These are phyloP conservation scores for Oligia strigilis DNA, from an alignment of 2,888 invertebrate genomes.

Conservation along the genomic window DNA sequence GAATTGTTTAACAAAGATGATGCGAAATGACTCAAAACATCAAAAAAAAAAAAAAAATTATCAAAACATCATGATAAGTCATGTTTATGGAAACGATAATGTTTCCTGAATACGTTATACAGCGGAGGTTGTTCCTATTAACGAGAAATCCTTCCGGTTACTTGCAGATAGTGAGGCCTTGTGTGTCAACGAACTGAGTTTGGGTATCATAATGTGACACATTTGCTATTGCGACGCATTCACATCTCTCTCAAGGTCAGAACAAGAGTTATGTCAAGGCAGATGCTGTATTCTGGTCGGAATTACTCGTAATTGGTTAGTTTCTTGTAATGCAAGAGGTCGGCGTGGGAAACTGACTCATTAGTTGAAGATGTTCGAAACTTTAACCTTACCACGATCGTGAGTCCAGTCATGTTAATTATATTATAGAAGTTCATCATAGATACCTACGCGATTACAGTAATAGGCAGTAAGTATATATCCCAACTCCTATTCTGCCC, in stretches of 20 bases:
- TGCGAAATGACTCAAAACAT: slow-evolving; percentile 38
- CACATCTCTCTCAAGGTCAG: slow-evolving; percentile 55
- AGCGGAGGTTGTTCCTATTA: slow-evolving; percentile 63
- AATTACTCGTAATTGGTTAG: slow-evolving; percentile 42
- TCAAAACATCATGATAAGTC: slow-evolving; percentile 37
- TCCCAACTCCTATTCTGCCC: not conserved
- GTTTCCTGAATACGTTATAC: slow-evolving; percentile 60
- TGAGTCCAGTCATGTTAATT: not conserved
- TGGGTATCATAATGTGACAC: slow-evolving; percentile 53
- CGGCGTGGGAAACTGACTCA: slow-evolving; percentile 40
- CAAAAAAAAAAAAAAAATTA: too few relatives aligned
- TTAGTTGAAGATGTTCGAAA: slow-evolving; percentile 32
- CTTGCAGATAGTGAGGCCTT: slow-evolving; percentile 64
- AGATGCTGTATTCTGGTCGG: slow-evolving; percentile 32
- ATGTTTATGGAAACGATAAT: slow-evolving; percentile 39
- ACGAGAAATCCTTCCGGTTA: slow-evolving; percentile 66
- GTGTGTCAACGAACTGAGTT: slow-evolving; percentile 63
- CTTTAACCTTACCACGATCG: slow-evolving; percentile 5
- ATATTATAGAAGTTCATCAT: not conserved
- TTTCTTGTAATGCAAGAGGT: slow-evolving; percentile 45
- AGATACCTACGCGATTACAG: not conserved
- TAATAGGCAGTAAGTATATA: not conserved
- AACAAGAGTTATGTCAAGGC: slow-evolving; percentile 51
- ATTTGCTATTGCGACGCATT: slow-evolving; percentile 67
- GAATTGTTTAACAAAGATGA: slow-evolving; percentile 32